Percentiles rank a stretch among this genome's conserved stretches.
Conservation (phyloP, 2,888 invertebrate species). For the Drosophila phalerata region DNA sequence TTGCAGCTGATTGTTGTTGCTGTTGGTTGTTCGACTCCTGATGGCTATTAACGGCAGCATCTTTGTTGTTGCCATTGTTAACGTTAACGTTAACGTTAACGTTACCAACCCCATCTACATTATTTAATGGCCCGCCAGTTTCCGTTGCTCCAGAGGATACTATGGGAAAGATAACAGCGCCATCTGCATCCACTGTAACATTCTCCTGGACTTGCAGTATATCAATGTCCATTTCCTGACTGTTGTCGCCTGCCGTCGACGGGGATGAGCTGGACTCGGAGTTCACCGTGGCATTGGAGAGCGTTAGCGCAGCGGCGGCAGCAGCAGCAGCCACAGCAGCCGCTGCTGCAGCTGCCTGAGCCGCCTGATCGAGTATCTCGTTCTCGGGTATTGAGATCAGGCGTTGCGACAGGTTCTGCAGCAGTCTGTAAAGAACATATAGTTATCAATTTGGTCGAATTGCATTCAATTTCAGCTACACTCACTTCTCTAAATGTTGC, state of each 20-base stretch:
- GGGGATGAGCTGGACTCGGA: slow-evolving; percentile 68
- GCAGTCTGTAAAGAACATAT: slow-evolving; percentile 84
- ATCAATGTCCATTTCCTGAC: slow-evolving; percentile 87
- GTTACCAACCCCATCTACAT: slow-evolving; percentile 43
- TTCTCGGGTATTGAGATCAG: slow-evolving; percentile 87
- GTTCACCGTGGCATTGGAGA: slow-evolving; percentile 70
- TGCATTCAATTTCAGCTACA: not conserved
- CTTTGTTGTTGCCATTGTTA: slow-evolving; percentile 54
- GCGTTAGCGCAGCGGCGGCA: slow-evolving; percentile 77
- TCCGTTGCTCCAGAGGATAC: slow-evolving; percentile 43
- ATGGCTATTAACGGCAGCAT: slow-evolving; percentile 39
- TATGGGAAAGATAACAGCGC: slow-evolving; percentile 82
- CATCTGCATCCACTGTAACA: slow-evolving; percentile 84
- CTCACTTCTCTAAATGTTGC: slow-evolving; percentile 89
- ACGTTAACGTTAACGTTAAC: slow-evolving; percentile 58
- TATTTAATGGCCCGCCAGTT: slow-evolving; percentile 44
- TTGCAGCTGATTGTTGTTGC: slow-evolving; percentile 7
- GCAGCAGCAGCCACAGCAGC: slow-evolving; percentile 82
- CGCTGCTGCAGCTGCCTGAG: slow-evolving; percentile 84
- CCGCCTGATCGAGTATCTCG: slow-evolving; percentile 86
- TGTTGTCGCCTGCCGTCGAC: slow-evolving; percentile 78
- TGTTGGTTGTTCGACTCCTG: slow-evolving; percentile 47
- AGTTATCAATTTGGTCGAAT: not conserved
- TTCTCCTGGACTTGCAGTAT: slow-evolving; percentile 87
- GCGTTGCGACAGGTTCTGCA: slow-evolving; percentile 87